Evolutionary conservation across 2,797 vertebrate genomes (phyloP).

Genomic region (Artibeus jamaicensis): DNA sequence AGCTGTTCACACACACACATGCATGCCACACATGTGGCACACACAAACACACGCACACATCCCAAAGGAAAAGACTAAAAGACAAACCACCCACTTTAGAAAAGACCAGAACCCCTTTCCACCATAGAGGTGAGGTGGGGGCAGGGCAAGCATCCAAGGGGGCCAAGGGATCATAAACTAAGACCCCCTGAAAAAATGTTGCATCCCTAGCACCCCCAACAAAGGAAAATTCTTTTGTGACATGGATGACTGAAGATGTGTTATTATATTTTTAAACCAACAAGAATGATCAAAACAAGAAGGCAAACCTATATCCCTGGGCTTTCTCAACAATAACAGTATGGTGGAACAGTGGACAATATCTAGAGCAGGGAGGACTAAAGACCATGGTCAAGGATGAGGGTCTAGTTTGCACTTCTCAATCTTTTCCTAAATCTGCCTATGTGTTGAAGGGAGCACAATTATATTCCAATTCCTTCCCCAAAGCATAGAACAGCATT

Average conservation of each 20-base stretch:
- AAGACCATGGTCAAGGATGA: not conserved
- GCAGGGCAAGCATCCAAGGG: not conserved
- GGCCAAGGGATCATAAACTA: not conserved
- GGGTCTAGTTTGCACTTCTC: not conserved
- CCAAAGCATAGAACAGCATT: not conserved
- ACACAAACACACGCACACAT: not conserved
- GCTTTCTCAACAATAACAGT: not conserved
- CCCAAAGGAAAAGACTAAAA: not conserved
- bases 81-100: constrained; percentile 4
- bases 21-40: constrained; percentile 6
- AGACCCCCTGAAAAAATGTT: not conserved
- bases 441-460: not conserved
- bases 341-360: not conserved
- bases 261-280: constrained; percentile 10
- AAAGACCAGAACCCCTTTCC: not conserved
- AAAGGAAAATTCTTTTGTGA: not conserved
- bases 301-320: not conserved
- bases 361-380: not conserved
- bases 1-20: constrained; percentile 54
- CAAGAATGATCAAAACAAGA: constrained; percentile 26
- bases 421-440: not conserved
- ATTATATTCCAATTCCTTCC: not conserved
- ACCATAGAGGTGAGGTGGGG: not conserved
- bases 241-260: not conserved
- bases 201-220: not conserved